Conservation (phyloP, 2,888 invertebrate species). For the Aleiodes leptofemur region DNA sequence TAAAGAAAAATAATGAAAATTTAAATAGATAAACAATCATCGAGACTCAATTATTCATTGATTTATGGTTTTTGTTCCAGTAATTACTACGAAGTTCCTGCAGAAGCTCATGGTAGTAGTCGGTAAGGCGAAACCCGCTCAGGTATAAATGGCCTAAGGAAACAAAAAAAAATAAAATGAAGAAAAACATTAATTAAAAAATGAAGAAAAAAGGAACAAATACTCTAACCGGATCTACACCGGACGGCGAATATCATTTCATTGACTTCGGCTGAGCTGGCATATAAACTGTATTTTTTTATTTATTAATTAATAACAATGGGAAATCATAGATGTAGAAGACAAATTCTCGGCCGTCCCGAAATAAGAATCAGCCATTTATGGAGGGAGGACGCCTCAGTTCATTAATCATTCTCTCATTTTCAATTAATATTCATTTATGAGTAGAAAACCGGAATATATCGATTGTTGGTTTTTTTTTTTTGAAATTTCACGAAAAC, state of each 20-base stretch:
- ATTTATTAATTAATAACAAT: constrained; percentile 25
- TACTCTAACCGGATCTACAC: neutral
- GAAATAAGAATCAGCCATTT: constrained; percentile 64
- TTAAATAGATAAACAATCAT: constrained; percentile 3
- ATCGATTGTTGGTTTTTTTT: constrained; percentile 40
- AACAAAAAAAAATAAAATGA: constrained; percentile 2
- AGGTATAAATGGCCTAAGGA: constrained; percentile 77
- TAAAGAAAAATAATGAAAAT: constrained; percentile 8
- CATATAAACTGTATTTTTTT: constrained; percentile 28
- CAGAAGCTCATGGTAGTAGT: constrained; percentile 86
- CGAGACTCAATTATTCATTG: neutral
- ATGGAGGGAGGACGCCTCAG: constrained; percentile 58
- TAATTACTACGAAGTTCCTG: constrained; percentile 74
- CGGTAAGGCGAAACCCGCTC: constrained; percentile 83
- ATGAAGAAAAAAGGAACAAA: constrained; percentile 1
- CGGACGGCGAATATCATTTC: constrained; percentile 21
- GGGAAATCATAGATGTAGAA: constrained; percentile 37
- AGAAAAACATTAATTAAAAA: constrained; percentile 9
- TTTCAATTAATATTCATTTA: constrained; percentile 18
- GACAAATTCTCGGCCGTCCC: constrained; percentile 52
- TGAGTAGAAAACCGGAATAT: constrained; percentile 29
- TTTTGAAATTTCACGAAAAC: neutral
- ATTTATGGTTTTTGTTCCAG: constrained; percentile 35
- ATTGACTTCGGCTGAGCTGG: constrained; percentile 21
- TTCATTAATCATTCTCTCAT: constrained; percentile 21